Conservation (phyloP, 2,113 vertebrate genomes). For the Apteryx mantelli region DNA sequence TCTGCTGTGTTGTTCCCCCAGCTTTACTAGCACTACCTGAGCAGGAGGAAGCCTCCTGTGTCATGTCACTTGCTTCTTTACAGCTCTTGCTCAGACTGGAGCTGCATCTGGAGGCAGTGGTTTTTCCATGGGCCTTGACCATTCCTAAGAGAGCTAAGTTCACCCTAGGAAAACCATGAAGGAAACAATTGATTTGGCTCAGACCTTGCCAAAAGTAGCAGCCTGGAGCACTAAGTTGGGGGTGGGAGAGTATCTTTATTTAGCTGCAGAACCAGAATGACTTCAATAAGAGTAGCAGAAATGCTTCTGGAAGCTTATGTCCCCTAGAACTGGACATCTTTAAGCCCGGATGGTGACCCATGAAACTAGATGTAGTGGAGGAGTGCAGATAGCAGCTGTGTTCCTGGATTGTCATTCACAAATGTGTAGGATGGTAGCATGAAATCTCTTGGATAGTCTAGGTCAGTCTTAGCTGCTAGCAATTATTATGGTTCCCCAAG, state of each 20-base stretch:
- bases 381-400: neutral
- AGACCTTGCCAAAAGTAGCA: neutral
- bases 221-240: neutral
- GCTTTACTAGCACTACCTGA: neutral
- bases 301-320: neutral
- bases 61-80: accelerated
- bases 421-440: accelerated
- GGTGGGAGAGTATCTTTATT: neutral
- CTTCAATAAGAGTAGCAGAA: neutral
- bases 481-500: neutral
- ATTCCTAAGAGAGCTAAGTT: neutral
- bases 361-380: neutral
- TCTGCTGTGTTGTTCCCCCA: neutral
- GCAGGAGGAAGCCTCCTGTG: neutral
- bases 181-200: neutral
- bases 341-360: neutral
- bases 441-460: neutral
- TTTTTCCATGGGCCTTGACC: neutral
- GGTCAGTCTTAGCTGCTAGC: neutral
- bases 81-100: neutral
- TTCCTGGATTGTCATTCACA: neutral
- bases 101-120: neutral
- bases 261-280: neutral
- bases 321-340: neutral
- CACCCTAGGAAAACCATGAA: neutral